Evolutionary conservation across 2,113 vertebrate species (phyloP).

Genomic region (Dromas ardeola): DNA sequence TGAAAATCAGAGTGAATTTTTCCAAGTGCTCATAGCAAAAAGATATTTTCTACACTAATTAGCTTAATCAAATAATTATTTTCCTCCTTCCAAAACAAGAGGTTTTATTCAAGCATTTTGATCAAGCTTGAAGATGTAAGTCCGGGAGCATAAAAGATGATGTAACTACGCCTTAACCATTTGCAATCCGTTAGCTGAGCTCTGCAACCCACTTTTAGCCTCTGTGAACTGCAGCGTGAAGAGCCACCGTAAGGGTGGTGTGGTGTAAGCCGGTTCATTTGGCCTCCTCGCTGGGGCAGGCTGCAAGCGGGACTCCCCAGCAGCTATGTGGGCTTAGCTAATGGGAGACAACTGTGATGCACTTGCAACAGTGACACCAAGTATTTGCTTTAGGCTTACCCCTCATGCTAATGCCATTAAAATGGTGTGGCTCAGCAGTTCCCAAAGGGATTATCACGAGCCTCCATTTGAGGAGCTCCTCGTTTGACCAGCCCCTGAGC

Average conservation of each 20-base stretch:
- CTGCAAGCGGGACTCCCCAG: not conserved
- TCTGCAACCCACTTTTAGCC: not conserved
- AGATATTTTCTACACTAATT: not conserved
- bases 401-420: constrained; percentile 59
- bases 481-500: not conserved
- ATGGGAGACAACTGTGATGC: constrained; percentile 24
- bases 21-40: not conserved
- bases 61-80: not conserved
- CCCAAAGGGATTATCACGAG: constrained; percentile 59
- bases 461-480: constrained; percentile 29
- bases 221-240: not conserved
- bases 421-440: constrained; percentile 65
- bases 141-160: not conserved
- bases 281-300: not conserved
- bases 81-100: not conserved
- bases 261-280: not conserved
- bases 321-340: not conserved
- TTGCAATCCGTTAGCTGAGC: not conserved
- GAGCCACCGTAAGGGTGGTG: not conserved
- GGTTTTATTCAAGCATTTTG: not conserved
- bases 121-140: not conserved
- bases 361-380: constrained; percentile 50
- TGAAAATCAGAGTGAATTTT: not conserved
- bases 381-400: constrained; percentile 64
- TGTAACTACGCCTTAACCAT: not conserved